A percentile compares a stretch with the other conserved stretches of the same genome.
Evolutionary conservation across 1,140 invertebrate species (phyloP).

Genomic region (Aporrectodea caliginosa): DNA sequence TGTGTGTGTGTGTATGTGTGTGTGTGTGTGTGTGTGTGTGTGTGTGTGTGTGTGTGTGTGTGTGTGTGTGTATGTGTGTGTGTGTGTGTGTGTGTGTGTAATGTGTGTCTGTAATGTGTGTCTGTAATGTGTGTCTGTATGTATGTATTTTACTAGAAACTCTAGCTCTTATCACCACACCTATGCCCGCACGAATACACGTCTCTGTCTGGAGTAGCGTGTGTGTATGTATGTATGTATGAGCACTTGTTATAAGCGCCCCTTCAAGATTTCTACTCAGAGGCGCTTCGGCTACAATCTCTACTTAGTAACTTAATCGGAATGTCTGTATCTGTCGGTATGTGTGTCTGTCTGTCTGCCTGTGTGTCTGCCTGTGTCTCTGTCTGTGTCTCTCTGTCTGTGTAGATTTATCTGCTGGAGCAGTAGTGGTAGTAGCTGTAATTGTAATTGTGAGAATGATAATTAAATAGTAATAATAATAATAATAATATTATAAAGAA

Average conservation of each 20-base stretch:
- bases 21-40: conserved; percentile 1
- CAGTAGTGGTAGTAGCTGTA: too few species aligned
- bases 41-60: conserved; percentile 1
- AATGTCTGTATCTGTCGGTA: not conserved
- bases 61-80: not conserved
- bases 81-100: not conserved
- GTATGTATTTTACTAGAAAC: not conserved
- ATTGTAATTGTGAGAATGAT: too few species aligned
- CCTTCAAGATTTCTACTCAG: too few species aligned
- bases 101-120: not conserved
- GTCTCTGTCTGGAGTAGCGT: not conserved
- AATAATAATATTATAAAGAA: too few species aligned
- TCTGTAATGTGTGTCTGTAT: not conserved
- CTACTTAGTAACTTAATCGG: too few species aligned
- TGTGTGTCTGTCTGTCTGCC: not conserved
- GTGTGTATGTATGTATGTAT: not conserved
- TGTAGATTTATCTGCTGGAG: too few species aligned
- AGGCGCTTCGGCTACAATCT: too few species aligned
- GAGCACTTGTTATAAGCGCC: too few species aligned
- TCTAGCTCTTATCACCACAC: not conserved
- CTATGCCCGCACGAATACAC: not conserved
- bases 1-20: not conserved
- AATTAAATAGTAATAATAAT: too few species aligned
- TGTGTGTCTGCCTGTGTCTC: not conserved
- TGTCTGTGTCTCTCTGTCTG: not conserved